A percentile compares a stretch with the other conserved stretches of the same genome.
phyloP scores from a whole-genome alignment of 1,140 invertebrate species.

The Atta texana region DNA sequence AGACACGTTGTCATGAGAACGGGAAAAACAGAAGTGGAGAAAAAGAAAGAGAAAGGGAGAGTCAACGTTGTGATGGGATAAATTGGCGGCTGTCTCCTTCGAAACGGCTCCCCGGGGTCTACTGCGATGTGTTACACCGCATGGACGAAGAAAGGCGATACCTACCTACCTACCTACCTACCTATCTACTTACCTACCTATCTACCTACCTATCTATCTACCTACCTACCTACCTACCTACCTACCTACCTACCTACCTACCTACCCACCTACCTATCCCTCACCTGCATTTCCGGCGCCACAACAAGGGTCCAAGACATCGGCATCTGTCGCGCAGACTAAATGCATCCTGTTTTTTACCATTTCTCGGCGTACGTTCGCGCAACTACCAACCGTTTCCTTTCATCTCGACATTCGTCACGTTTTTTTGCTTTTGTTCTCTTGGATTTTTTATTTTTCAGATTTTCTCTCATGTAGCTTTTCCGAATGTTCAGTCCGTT shows the following conservation, averaged over 20 bases:
- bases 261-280: slow-evolving; percentile 28
- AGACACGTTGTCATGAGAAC: slow-evolving; percentile 14
- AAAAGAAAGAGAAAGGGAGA: slow-evolving; percentile 4
- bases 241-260: not conserved
- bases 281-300: slow-evolving; percentile 59
- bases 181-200: not conserved
- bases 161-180: slow-evolving; percentile 42
- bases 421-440: slow-evolving; percentile 41
- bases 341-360: slow-evolving; percentile 35
- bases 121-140: slow-evolving; percentile 62
- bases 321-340: slow-evolving; percentile 69
- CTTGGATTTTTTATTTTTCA: not conserved
- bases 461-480: slow-evolving; percentile 23
- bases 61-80: slow-evolving; percentile 77
- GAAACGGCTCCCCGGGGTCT: slow-evolving; percentile 79
- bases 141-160: slow-evolving; percentile 68
- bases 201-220: slow-evolving; percentile 9
- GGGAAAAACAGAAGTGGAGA: not conserved
- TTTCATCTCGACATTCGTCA: slow-evolving; percentile 4
- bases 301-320: slow-evolving; percentile 49
- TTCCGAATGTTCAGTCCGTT: not conserved
- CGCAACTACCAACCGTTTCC: slow-evolving; percentile 5
- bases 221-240: slow-evolving; percentile 36
- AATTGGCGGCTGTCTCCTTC: slow-evolving; percentile 81
- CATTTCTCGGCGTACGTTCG: not conserved